Evolutionary conservation across 2,797 vertebrate genomes (phyloP), one percentile per base, ranked within the genome.

Genomic region (Poeciliopsis turneri): DNA sequence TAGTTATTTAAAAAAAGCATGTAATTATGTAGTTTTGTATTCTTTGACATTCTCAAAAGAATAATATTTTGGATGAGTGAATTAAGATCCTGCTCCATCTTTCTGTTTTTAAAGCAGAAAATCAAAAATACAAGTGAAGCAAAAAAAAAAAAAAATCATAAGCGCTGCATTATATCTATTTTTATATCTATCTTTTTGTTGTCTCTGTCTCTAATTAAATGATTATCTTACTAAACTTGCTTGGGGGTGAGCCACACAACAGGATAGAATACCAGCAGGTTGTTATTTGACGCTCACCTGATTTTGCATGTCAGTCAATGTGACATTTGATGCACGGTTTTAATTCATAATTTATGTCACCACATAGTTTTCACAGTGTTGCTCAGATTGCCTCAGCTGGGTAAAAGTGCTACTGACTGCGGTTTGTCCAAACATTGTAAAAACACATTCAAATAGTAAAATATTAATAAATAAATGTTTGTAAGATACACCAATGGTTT

Each of bases 221-320:
- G 73, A 75, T 68, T 61, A 53, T 46, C 46, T 43, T 77, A 55
- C 47, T 64, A 75, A 55, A 30, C 18, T 25, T 51, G 68, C 25
- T 75, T 53, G 75, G 66, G 61, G 23, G 57, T 57, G 57, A 72
- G 36, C 18, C 23, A 74, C 39, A 25, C 51, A 55, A 70, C 13
- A 41, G 78, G 70, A 73, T 84, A 70, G 49, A 73, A 74, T 39
- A 20, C 25, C 78, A 72, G 75, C 36, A 23, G 45, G n/a, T 61
- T 68, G 77, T 46, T 61, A 70, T 72, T 59, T 47, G 80, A 82
- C 64, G 49, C 72, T 23, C 57, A 66, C 53, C 77, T 61, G 8
- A 84, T 86, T 84, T 84, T 70, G 55, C 13, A 72, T 5, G 70
- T 82, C 85, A 73, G 33, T 82, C 80, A 79, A 82, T 57, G 66